A percentile compares a stretch with the other conserved stretches of the same genome.
Conservation (phyloP, 1,140 invertebrate genomes). For the Stegodyphus dumicola region DNA sequence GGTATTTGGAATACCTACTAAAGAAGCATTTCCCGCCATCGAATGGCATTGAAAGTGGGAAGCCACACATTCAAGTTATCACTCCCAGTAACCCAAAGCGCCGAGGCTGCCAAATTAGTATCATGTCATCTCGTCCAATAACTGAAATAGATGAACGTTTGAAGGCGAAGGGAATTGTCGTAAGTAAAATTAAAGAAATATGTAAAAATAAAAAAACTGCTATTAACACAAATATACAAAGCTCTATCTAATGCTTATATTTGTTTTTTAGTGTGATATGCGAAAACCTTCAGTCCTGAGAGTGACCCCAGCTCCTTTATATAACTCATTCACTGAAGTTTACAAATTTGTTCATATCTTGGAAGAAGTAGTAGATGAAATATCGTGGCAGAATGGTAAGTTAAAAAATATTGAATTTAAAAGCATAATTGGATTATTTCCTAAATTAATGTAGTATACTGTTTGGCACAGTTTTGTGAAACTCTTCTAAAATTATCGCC, state of each 20-base stretch:
- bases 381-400: neutral
- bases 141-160: slow-evolving; percentile 70
- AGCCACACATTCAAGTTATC: slow-evolving; percentile 69
- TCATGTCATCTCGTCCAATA: slow-evolving; percentile 69
- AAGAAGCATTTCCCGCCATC: slow-evolving; percentile 58
- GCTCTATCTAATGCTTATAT: slow-evolving; percentile 19
- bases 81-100: slow-evolving; percentile 72
- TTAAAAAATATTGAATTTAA: too few species aligned
- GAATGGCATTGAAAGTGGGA: neutral
- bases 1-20: slow-evolving; percentile 72
- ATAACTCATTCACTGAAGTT: slow-evolving; percentile 73
- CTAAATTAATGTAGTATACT: too few species aligned
- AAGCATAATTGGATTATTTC: too few species aligned
- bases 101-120: slow-evolving; percentile 73
- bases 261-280: slow-evolving; percentile 71
- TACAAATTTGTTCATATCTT: slow-evolving; percentile 67
- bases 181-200: slow-evolving; percentile 65
- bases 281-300: slow-evolving; percentile 72
- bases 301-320: slow-evolving; percentile 72
- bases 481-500: too few species aligned
- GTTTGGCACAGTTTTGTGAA: too few species aligned
- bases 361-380: slow-evolving; percentile 21
- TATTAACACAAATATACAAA: slow-evolving; percentile 12
- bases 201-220: too few species aligned
- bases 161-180: slow-evolving; percentile 71